A percentile compares a stretch with the other conserved stretches of the same genome.
phyloP scores from a whole-genome alignment of 2,797 vertebrate species.

The Prionace glauca region DNA sequence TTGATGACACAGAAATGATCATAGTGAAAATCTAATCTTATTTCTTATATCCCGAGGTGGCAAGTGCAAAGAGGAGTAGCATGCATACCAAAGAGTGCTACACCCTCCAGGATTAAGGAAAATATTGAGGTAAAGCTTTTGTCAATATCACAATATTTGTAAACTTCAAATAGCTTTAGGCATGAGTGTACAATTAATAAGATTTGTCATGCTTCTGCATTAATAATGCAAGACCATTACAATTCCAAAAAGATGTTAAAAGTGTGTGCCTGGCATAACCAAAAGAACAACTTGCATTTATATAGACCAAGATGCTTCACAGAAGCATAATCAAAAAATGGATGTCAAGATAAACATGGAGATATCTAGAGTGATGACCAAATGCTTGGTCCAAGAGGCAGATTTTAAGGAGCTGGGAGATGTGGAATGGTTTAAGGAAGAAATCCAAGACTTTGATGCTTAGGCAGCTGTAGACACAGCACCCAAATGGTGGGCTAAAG shows the following conservation, averaged over 20 bases:
- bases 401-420: not conserved
- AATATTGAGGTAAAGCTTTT: slow-evolving; percentile 51
- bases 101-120: slow-evolving; percentile 59
- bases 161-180: not conserved
- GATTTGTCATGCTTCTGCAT: not conserved
- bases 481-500: not conserved
- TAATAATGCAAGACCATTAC: not conserved
- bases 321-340: not conserved
- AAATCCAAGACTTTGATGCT: not conserved
- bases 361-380: not conserved
- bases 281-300: not conserved
- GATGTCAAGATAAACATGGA: not conserved
- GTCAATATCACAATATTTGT: not conserved
- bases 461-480: not conserved
- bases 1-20: not conserved
- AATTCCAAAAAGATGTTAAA: not conserved
- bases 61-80: slow-evolving; percentile 58
- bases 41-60: slow-evolving; percentile 52
- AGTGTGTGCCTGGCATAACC: not conserved
- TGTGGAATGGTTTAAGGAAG: not conserved
- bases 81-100: slow-evolving; percentile 65
- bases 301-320: not conserved
- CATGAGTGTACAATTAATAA: not conserved
- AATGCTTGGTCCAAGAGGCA: not conserved
- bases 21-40: not conserved